Evolutionary conservation across 1,140 invertebrate genomes (phyloP), one percentile per base, ranked within the genome.

Genomic region (Drosophila repletoides): DNA sequence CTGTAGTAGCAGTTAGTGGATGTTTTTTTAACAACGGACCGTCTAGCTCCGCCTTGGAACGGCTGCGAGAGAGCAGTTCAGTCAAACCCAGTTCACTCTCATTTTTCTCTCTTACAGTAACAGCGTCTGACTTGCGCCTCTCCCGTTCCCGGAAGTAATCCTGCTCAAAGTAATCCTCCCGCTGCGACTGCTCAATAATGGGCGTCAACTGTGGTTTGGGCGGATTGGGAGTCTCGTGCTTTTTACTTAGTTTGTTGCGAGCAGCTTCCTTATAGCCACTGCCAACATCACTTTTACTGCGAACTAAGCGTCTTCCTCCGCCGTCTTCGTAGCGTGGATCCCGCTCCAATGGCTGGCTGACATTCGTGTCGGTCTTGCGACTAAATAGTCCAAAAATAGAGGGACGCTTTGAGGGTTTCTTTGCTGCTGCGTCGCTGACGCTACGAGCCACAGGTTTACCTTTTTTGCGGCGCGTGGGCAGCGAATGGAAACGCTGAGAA

Each of bases 281-380:
- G n/a, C 92, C 92, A 10, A 93, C 94, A 92, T 95, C 94, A 91
- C 94, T 95, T 56, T 92, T 93, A 58, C 94, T 95, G 43, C 94
- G 91, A 65, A 76, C 66, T 61, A 90, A 52, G 72, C 91, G 69
- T 56, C 87, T 51, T 40, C 88, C 71, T 28, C 73, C 71, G 52
- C 68, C 68, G 65, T 90, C 67, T 83, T 90, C 76, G 31, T 89
- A 76, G 17, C 88, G 65, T 17, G 80, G 79, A 79, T 83, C 76
- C 7, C 84, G 63, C 10, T 86, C 75, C 38, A 75, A 17, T n/a
- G n/a, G n/a, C 19, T 86, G 86, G 45, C 64, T 75, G 41, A 76
- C 66, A 72, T 76, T 86, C 59, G 80, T 53, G 55, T 90, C 89
- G 63, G 80, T 90, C 46, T 84, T 89, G 3, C 87, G 76, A 51